These are phyloP conservation scores for Rhysida immarginata DNA, from an alignment of 1,140 invertebrate species.

Conservation along the genomic window DNA sequence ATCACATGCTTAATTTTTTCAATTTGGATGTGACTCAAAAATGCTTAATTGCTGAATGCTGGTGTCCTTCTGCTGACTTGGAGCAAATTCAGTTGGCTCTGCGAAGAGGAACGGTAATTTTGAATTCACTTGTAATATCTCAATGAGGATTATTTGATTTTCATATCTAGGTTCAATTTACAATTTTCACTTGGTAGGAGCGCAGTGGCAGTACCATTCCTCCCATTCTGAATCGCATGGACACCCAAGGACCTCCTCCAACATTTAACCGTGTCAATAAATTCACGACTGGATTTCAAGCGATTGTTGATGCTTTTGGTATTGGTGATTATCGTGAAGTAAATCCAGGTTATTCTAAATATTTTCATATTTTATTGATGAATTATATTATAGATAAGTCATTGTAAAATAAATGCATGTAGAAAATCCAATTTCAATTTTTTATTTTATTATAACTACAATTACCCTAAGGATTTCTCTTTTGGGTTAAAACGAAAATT, in stretches of 20 bases:
- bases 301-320: constrained; percentile 89
- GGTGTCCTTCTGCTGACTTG: constrained; percentile 85
- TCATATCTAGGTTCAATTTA: neutral
- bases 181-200: constrained; percentile 39
- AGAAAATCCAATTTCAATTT: too few relatives aligned
- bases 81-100: constrained; percentile 77
- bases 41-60: constrained; percentile 91
- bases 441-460: too few relatives aligned
- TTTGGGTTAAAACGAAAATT: too few relatives aligned
- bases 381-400: too few relatives aligned
- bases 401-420: too few relatives aligned
- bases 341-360: constrained; percentile 56
- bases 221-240: constrained; percentile 86
- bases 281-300: constrained; percentile 90
- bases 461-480: too few relatives aligned
- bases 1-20: constrained; percentile 57
- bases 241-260: constrained; percentile 74
- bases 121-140: constrained; percentile 3
- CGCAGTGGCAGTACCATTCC: constrained; percentile 83
- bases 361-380: too few relatives aligned
- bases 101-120: constrained; percentile 66
- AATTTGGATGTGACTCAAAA: constrained; percentile 61
- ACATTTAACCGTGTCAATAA: constrained; percentile 92
- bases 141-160: neutral
- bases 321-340: constrained; percentile 87